Evolutionary conservation across 2,888 invertebrate genomes (phyloP).

Genomic region (Temnothorax rugatulus): DNA sequence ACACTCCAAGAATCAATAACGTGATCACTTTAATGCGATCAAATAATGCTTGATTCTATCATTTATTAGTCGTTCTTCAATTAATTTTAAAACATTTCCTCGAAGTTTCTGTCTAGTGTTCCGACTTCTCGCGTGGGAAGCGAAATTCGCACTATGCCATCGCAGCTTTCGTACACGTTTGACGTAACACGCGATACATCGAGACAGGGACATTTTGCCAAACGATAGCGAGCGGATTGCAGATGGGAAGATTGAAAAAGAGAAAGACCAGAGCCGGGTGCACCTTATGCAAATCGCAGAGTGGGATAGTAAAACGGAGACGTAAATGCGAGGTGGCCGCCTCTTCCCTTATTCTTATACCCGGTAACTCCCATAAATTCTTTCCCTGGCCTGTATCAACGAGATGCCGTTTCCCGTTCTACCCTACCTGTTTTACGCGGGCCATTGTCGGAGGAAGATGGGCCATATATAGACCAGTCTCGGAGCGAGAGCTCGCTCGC

Average conservation of each 20-base stretch:
- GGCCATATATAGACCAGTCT: conserved; percentile 58
- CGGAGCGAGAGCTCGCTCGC: conserved; percentile 30
- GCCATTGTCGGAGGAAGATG: conserved; percentile 69
- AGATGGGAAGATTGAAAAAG: conserved; percentile 51
- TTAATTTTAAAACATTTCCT: not conserved
- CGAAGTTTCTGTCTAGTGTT: not conserved
- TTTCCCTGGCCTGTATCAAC: conserved; percentile 76
- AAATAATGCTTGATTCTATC: not conserved
- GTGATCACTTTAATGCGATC: not conserved
- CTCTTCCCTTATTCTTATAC: conserved; percentile 77
- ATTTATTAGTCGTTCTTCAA: not conserved
- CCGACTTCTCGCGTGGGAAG: not conserved
- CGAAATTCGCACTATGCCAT: not conserved
- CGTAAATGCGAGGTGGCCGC: conserved; percentile 73
- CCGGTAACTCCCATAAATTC: conserved; percentile 80
- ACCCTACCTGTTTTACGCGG: conserved; percentile 78
- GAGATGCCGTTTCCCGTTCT: conserved; percentile 66
- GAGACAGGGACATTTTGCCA: conserved; percentile 3
- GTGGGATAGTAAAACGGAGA: conserved; percentile 75
- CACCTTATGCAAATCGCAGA: conserved; percentile 79
- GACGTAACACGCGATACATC: conserved; percentile 15
- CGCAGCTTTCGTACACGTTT: conserved; percentile 8
- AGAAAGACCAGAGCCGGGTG: conserved; percentile 52
- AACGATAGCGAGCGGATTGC: conserved; percentile 20
- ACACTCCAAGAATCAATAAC: not conserved